Base-by-base conservation (phyloP, 2,888 invertebrate genomes). In the Chironomus riparius region DNA sequence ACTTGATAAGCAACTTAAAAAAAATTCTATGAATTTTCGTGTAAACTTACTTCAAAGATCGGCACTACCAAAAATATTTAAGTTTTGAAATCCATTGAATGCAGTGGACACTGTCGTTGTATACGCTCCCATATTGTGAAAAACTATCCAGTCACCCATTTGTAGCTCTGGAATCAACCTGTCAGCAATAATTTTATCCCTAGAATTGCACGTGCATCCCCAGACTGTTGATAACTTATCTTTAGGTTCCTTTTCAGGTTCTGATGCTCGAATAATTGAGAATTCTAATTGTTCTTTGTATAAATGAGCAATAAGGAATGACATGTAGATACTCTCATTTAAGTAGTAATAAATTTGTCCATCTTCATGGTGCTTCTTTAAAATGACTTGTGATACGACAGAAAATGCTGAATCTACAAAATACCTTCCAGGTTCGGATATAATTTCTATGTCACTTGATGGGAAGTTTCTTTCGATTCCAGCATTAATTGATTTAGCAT, bases 81-180 rank as follows among this genome's bases (percentile, higher is more conserved):
- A 13, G 18, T 22, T 18, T 3, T n/a, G 6, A 83, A 97, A 97
- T 13, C 98, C 98, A 85, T 98, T 99, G 86, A 98, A 98, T 4
- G 92, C 87, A 77, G 95, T 94, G 6, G 96, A 95, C 69, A 95
- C 93, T 38, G 95, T 92, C 80, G 96, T 86, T 0, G 98, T 98
- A 85, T 97, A 97, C 13, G 98, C 98, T 70, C 98, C 98, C 98
- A 98, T 98, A 84, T 98, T 92, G 79, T 91, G 90, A 85, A 96
- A 99, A 78, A 93, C 86, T 70, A 99, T 85, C 92, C 97, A 95
- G 80, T 93, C 92, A 6, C 97, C 97, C 76, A 92, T 86, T 38
- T 88, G 86, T 85, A 96, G 87, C 79, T 90, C 88, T 0, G 93
- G 92, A 79, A 95, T 85, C 76, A 87, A 80, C 72, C 88, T 83